Evolutionary conservation across 2,888 invertebrate genomes (phyloP), one percentile per base, ranked within the genome.

Genomic region (Congeria kusceri): DNA sequence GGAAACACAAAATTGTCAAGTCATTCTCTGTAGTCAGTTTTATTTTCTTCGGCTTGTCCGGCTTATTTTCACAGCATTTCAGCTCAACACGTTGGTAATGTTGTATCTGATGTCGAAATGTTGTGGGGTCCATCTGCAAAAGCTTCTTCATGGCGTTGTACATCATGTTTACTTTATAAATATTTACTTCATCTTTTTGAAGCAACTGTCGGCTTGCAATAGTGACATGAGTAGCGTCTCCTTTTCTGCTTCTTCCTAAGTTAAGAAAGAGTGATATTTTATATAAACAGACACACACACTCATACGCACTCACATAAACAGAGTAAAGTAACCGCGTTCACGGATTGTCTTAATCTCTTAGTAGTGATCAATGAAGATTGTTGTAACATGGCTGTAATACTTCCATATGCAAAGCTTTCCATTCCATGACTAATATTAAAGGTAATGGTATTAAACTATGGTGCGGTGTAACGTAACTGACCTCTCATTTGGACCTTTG

Each of bases 401-500:
- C n/a, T n/a, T n/a, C n/a, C n/a, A n/a, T n/a, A n/a, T n/a, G n/a
- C n/a, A n/a, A n/a, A n/a, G n/a, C n/a, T n/a, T n/a, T n/a, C n/a
- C n/a, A n/a, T n/a, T n/a, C n/a, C n/a, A n/a, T n/a, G n/a, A n/a
- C n/a, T n/a, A n/a, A n/a, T n/a, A n/a, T n/a, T n/a, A n/a, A n/a
- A n/a, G n/a, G n/a, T n/a, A n/a, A n/a, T n/a, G n/a, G n/a, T n/a
- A n/a, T n/a, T n/a, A n/a, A n/a, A n/a, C n/a, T n/a, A n/a, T n/a
- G n/a, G n/a, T n/a, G n/a, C n/a, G n/a, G 46, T 44, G 11, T 13
- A 44, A 13, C 9, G 18, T 18, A 18, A n/a, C 11, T 7, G 15
- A 83, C 85, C 85, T 70, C 72, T 73, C 83, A 85, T 85, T 47
- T 85, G 85, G 13, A 80, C 74, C 49, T 83, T 83, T 11, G 67